Base-by-base conservation (phyloP, 2,113 vertebrate species). In the Ailurus styani region DNA sequence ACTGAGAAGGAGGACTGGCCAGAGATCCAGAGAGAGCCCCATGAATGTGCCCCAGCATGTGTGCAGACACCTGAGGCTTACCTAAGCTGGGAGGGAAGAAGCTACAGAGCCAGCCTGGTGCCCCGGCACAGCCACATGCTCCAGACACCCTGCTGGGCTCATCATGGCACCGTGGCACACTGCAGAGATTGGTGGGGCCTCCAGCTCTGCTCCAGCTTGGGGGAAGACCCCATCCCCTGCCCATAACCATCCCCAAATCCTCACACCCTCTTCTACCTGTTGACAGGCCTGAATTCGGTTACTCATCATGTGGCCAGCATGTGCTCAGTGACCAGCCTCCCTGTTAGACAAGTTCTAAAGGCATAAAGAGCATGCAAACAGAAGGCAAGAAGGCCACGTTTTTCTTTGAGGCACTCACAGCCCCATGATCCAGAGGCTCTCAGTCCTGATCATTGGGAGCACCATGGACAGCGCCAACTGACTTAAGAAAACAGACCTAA, bases 121-220 rank as follows among this genome's bases (percentile, higher is more conserved):
- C 25, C 34, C 54, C 7, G 1, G 29, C 52, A 31, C 2, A 4
- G 60, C 23, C 42, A 7, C 23, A 9, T 0, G 5, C 7, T 68
- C 62, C 1, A 6, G 52, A 11, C 5, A 0, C 42, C 15, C 45
- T 15, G 0, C 3, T 55, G 78, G 29, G 29, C 27, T 60, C 2
- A 0, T 29, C 78, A 7, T 0, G 12, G n/a, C 7, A 64, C 57
- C 2, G 0, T 2, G 3, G 37, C 25, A 42, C 1, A 34, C 8
- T 34, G 25, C 6, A 86, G 34, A 57, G 40, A 13, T 11, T 13
- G 6, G 9, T 27, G 23, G 50, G 10, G 60, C 62, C 29, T 62
- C 27, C 21, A 75, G 31, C 55, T 54, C 64, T 31, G 55, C 60
- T 4, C 1, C 45, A 14, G 54, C 54, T 20, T 1, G 12, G 9